A percentile compares a stretch with the other conserved stretches of the same genome.
These are phyloP conservation scores for Deroplatys truncata DNA, from an alignment of 2,888 invertebrate species.

Conservation along the genomic window DNA sequence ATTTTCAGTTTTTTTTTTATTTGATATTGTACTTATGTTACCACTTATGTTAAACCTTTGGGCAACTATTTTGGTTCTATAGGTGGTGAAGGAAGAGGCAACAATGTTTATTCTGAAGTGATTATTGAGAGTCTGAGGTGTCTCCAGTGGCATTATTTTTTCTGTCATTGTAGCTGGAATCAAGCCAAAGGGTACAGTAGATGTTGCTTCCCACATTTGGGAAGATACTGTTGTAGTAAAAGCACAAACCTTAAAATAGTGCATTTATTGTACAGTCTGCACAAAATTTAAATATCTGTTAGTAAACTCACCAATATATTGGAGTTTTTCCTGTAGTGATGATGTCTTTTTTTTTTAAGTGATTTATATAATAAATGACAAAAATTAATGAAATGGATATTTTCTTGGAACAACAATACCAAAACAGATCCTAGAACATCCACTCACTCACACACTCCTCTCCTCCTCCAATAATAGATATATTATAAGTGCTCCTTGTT, in stretches of 20 bases:
- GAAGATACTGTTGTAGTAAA: not conserved
- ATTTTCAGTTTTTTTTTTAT: too few species aligned
- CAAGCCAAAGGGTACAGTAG: constrained; percentile 55
- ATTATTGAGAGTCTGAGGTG: not conserved
- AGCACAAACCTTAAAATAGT: not conserved
- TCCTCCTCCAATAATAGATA: too few species aligned
- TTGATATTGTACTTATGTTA: too few species aligned
- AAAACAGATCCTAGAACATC: too few species aligned
- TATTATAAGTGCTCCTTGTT: too few species aligned
- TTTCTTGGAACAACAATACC: too few species aligned
- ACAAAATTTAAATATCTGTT: not conserved
- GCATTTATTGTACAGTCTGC: not conserved
- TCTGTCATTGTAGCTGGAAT: constrained; percentile 52
- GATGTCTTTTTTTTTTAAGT: not conserved
- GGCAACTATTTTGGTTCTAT: too few species aligned
- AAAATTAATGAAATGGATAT: too few species aligned
- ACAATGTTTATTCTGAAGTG: not conserved
- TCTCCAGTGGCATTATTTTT: not conserved
- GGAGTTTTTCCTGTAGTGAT: not conserved
- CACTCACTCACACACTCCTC: too few species aligned
- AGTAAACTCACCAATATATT: not conserved
- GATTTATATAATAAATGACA: not conserved
- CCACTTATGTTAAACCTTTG: not conserved
- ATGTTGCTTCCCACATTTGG: not conserved
- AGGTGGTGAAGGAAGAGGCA: not conserved